Evolutionary conservation across 2,888 invertebrate genomes (phyloP).

Genomic region (Dioctria linearis): DNA sequence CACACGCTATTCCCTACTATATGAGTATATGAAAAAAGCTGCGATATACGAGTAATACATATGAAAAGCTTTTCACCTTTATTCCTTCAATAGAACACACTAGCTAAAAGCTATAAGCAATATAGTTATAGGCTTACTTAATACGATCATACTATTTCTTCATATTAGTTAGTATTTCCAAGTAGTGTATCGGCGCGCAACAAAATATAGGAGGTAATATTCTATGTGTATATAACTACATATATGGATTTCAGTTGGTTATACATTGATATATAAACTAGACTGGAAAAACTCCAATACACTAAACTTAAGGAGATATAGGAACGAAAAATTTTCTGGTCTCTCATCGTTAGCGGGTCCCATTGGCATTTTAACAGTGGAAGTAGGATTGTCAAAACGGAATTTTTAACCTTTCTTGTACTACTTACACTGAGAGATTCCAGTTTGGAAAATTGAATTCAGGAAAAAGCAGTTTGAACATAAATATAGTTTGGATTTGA

Average conservation of each 20-base stretch:
- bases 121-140: neutral
- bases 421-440: conserved; percentile 28
- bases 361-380: conserved; percentile 71
- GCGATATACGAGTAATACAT: neutral
- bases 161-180: no score
- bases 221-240: no score
- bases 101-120: neutral
- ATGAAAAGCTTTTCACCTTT: conserved; percentile 26
- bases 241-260: no score
- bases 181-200: no score
- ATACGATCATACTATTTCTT: no score
- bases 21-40: no score
- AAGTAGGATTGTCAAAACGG: conserved; percentile 65
- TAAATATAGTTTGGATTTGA: conserved; percentile 4
- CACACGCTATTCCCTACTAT: neutral
- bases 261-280: neutral
- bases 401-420: conserved; percentile 55
- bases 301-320: neutral
- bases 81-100: neutral
- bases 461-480: conserved; percentile 44
- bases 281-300: conserved; percentile 51
- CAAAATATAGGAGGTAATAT: no score
- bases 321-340: conserved; percentile 62
- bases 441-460: conserved; percentile 27
- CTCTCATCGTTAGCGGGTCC: conserved; percentile 63